Evolutionary conservation across 2,113 vertebrate genomes (phyloP).

Genomic region (Grus americana): DNA sequence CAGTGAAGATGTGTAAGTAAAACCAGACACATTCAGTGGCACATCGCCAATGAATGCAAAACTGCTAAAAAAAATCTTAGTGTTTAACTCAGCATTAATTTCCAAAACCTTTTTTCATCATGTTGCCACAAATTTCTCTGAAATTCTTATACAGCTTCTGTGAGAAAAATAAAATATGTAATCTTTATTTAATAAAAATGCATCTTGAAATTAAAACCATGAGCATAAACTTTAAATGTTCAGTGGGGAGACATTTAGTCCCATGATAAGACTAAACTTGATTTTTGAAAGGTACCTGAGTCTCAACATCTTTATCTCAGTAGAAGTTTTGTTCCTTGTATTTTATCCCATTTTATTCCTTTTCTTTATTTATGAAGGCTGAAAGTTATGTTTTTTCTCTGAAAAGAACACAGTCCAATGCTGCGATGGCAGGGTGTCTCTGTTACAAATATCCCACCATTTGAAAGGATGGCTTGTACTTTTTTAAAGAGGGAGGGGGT

Average conservation of each 20-base stretch:
- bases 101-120: background rate
- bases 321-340: background rate
- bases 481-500: background rate
- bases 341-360: conserved; percentile 13
- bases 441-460: background rate
- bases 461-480: background rate
- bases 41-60: background rate
- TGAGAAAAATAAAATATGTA: background rate
- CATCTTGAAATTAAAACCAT: conserved; percentile 60
- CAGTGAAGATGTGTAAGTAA: background rate
- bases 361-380: conserved; percentile 36
- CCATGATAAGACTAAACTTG: background rate
- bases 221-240: conserved; percentile 13
- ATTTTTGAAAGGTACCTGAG: conserved; percentile 39
- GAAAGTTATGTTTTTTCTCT: background rate
- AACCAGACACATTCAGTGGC: background rate
- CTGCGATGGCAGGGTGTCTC: background rate
- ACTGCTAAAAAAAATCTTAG: background rate
- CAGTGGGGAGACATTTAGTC: conserved; percentile 45
- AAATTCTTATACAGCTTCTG: background rate
- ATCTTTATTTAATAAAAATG: conserved; percentile 23
- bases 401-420: background rate
- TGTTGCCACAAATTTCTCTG: background rate
- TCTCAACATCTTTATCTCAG: background rate
- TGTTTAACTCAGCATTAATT: background rate